phyloP scores from a whole-genome alignment of 2,797 vertebrate species.

The Ctenopoma multispine region DNA sequence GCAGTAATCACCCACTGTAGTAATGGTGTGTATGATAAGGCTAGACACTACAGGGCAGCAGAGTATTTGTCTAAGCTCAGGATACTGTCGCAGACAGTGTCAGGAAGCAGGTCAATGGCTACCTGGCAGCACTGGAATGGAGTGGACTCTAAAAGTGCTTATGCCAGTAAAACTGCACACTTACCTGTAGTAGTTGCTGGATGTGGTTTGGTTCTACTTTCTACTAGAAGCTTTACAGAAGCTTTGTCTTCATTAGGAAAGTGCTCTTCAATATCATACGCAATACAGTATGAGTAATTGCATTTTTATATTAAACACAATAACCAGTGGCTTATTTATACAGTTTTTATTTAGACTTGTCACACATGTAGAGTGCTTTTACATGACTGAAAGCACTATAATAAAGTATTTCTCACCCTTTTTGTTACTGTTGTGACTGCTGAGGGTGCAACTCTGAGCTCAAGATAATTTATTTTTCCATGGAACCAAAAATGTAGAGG shows the following conservation, averaged over 20 bases:
- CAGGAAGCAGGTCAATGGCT: constrained; percentile 15
- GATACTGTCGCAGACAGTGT: constrained; percentile 20
- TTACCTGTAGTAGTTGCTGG: background rate
- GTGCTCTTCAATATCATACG: background rate
- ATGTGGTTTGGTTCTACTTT: constrained; percentile 1
- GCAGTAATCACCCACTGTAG: constrained; percentile 3
- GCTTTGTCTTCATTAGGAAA: background rate
- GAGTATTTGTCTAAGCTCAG: constrained; percentile 42
- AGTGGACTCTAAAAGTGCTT: constrained; percentile 11
- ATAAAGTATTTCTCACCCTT: background rate
- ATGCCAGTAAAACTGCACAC: constrained; percentile 13
- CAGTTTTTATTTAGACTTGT: too few species aligned
- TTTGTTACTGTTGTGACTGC: background rate
- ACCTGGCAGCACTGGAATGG: constrained; percentile 17
- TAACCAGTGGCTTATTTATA: background rate
- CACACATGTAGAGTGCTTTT: too few species aligned
- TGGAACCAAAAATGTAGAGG: constrained; percentile 27
- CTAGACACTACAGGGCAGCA: constrained; percentile 44
- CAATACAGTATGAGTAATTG: background rate
- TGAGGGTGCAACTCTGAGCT: background rate
- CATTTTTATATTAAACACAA: background rate
- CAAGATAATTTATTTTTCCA: constrained; percentile 34
- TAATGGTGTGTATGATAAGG: constrained; percentile 30
- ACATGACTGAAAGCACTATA: background rate
- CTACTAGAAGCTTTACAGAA: constrained; percentile 6